Conservation (phyloP, 2,113 vertebrate species). For the Columba janthina region DNA sequence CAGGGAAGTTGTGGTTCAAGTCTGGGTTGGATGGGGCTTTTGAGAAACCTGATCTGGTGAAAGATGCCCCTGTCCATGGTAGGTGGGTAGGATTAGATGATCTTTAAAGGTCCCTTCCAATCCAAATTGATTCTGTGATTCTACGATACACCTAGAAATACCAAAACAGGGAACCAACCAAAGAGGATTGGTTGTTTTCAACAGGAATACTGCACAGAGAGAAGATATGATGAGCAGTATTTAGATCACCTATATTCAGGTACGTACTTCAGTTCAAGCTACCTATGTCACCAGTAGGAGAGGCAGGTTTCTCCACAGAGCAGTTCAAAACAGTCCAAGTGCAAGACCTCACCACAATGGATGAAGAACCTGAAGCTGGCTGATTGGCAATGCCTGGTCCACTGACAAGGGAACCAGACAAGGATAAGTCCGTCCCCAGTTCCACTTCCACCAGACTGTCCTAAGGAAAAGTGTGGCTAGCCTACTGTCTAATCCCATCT, state of each 20-base stretch:
- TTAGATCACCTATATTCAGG: background rate
- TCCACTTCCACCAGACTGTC: background rate
- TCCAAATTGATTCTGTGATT: background rate
- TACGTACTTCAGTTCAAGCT: background rate
- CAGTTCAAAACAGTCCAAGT: background rate
- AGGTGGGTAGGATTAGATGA: background rate
- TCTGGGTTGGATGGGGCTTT: background rate
- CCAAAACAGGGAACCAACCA: background rate
- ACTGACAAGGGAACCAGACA: background rate
- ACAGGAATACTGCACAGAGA: background rate
- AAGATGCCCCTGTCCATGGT: accelerated
- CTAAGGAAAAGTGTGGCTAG: background rate
- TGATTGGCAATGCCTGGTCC: background rate
- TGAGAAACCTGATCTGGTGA: background rate
- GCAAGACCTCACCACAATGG: background rate
- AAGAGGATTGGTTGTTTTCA: background rate
- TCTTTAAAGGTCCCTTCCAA: background rate
- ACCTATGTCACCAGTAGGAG: background rate
- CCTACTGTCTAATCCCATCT: background rate
- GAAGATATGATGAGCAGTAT: background rate
- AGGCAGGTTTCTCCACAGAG: background rate
- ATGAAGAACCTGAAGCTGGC: background rate
- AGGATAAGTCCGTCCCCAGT: background rate
- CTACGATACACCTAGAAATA: background rate
- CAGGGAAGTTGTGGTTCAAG: background rate